Conservation (phyloP, 2,113 vertebrate genomes). For the Caracal caracal region DNA sequence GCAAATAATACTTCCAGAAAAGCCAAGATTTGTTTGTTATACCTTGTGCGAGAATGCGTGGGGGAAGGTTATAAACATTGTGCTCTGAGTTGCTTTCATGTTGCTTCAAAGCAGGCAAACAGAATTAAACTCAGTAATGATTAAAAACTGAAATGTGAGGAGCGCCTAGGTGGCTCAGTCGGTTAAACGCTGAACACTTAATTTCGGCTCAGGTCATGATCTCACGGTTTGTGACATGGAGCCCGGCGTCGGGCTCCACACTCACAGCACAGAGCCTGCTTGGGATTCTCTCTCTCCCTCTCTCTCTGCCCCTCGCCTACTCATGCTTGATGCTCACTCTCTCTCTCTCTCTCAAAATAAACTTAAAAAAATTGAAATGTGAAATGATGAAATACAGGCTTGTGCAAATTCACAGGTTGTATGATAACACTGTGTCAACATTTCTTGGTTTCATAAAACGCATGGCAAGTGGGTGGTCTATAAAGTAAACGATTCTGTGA, state of each 20-base stretch:
- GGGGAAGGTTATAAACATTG: background rate
- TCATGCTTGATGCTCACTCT: too few relatives aligned
- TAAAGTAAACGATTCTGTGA: background rate
- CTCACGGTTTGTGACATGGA: too few relatives aligned
- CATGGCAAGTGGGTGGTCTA: background rate
- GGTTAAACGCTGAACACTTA: too few relatives aligned
- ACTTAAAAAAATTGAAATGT: background rate
- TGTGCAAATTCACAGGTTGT: background rate
- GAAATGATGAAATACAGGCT: constrained; percentile 26
- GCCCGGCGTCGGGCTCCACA: too few relatives aligned
- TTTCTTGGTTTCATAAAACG: background rate
- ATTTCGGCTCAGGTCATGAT: too few relatives aligned
- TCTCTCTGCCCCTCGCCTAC: too few relatives aligned
- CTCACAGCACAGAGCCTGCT: too few relatives aligned
- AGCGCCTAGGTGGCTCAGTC: too few relatives aligned
- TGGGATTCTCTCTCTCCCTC: too few relatives aligned
- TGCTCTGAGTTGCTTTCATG: background rate
- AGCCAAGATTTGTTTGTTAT: background rate
- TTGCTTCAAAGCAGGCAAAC: background rate
- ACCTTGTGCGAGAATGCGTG: background rate
- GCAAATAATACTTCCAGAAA: background rate
- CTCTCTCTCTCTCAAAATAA: too few relatives aligned
- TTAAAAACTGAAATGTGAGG: constrained; percentile 8
- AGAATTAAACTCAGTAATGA: background rate
- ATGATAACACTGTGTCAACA: background rate